Percentiles rank a stretch among this genome's conserved stretches.
These are phyloP conservation scores for Oreochromis spilurus DNA, from an alignment of 2,113 vertebrate genomes.

Conservation along the genomic window DNA sequence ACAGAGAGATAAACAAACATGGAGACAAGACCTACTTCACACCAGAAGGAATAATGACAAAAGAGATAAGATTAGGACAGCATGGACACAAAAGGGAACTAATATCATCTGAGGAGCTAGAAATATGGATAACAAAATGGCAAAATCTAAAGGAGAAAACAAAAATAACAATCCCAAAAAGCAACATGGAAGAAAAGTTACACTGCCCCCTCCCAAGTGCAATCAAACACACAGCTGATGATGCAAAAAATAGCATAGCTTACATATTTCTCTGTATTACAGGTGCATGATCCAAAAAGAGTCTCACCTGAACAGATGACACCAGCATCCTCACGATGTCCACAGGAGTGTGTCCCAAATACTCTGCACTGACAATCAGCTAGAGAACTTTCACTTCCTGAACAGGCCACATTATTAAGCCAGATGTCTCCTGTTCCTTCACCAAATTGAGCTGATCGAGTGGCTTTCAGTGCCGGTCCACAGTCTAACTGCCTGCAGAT, in stretches of 20 bases:
- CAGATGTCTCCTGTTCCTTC: fast-evolving
- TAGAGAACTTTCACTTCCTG: not conserved
- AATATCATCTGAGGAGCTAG: not conserved
- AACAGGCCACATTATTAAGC: fast-evolving
- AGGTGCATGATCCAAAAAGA: not conserved
- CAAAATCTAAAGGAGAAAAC: not conserved
- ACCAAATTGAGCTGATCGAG: fast-evolving
- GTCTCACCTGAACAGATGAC: not conserved
- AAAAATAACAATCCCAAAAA: not conserved
- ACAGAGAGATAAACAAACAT: not conserved
- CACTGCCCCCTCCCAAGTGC: too few relatives aligned
- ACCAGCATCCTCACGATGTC: fast-evolving
- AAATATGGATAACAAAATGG: not conserved
- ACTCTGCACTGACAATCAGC: not conserved
- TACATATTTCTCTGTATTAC: not conserved
- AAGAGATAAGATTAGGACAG: not conserved
- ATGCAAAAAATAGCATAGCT: not conserved
- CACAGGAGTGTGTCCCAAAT: not conserved
- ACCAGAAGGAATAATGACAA: not conserved
- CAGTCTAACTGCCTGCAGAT: not conserved
- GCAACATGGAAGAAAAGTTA: not conserved
- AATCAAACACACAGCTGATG: not conserved
- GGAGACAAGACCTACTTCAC: not conserved
- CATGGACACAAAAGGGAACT: not conserved
- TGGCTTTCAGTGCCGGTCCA: fast-evolving